Evolutionary conservation across 2,888 invertebrate species (phyloP).

Genomic region (Dasysyrphus albostriatus): DNA sequence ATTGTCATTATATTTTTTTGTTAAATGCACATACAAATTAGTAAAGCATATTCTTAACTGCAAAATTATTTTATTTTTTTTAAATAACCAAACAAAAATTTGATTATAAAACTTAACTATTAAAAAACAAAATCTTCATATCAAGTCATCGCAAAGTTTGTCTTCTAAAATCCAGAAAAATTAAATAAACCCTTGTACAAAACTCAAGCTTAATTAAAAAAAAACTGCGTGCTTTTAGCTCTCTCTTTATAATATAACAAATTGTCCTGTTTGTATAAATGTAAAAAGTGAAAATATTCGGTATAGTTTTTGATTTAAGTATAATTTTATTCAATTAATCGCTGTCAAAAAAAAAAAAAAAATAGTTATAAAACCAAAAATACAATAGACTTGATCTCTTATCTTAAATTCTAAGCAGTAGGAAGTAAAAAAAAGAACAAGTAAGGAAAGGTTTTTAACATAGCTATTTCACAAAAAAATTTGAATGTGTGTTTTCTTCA

Average conservation of each 20-base stretch:
- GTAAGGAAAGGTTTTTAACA: background rate
- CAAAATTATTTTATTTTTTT: constrained; percentile 20
- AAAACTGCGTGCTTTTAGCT: background rate
- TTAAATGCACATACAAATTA: constrained; percentile 24
- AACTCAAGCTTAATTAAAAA: constrained; percentile 3
- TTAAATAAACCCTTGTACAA: constrained; percentile 1
- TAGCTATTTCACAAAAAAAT: constrained; percentile 10
- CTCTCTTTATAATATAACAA: background rate
- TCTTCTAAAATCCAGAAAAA: background rate
- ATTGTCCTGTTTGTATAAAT: constrained; percentile 66
- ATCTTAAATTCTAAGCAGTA: constrained; percentile 49
- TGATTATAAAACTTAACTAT: background rate
- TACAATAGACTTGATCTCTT: constrained; percentile 55
- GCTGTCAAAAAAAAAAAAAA: constrained; percentile 18
- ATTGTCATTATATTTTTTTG: constrained; percentile 39
- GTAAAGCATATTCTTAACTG: background rate
- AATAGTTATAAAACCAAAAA: constrained; percentile 21
- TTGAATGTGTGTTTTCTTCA: background rate
- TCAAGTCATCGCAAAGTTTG: background rate
- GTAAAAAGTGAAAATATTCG: constrained; percentile 59
- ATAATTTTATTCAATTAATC: constrained; percentile 11
- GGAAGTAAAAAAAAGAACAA: constrained; percentile 53
- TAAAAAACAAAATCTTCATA: background rate
- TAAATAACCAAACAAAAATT: background rate
- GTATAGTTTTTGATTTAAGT: constrained; percentile 30